Evolutionary conservation across 2,113 vertebrate genomes (phyloP), one percentile per base, ranked within the genome.

Genomic region (Trogon surrucura): DNA sequence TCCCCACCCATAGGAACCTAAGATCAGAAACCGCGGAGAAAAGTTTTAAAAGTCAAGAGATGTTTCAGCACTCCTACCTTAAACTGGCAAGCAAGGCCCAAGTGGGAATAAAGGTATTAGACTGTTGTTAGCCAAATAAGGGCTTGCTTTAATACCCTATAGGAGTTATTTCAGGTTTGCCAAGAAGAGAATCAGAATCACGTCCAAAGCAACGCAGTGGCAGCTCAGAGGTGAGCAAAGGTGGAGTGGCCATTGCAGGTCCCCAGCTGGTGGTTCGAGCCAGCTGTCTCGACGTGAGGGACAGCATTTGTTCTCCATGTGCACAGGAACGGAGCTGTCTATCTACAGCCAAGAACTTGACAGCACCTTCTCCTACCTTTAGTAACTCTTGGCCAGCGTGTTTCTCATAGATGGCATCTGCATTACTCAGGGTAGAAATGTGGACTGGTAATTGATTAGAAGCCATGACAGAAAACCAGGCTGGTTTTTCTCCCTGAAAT

Each of bases 401-500:
- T 71, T 98, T 99, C 95, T 98, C 84, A 14, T 99, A 99, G 19
- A 99, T 0, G 2, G 30, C 23, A 38, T 98, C 98, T 5, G 98
- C 99, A 7, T 98, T 98, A 45, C 98, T 98, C 91, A 98, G 32
- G 30, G 88, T 96, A 91, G 98, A 98, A 91, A 99, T 45, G 22
- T 98, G 98, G 53, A 99, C 97, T 4, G 99, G 99, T 80, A 99
- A 81, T 16, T 78, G 79, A 83, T 96, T 97, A 30, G 99, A 99
- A 38, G 98, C 98, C 88, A 99, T 26, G 1, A 99, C 98, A 15
- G 99, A 98, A 90, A 99, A 99, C 99, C 99, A 99, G 93, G 98
- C 98, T 20, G 99, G 90, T 21, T 92, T 97, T 71, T 96, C 91
- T 36, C 99, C 99, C 99, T 99, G 84, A 75, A 93, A 88, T 34